phyloP scores from a whole-genome alignment of 2,888 invertebrate genomes.

The Amorpha juglandis region DNA sequence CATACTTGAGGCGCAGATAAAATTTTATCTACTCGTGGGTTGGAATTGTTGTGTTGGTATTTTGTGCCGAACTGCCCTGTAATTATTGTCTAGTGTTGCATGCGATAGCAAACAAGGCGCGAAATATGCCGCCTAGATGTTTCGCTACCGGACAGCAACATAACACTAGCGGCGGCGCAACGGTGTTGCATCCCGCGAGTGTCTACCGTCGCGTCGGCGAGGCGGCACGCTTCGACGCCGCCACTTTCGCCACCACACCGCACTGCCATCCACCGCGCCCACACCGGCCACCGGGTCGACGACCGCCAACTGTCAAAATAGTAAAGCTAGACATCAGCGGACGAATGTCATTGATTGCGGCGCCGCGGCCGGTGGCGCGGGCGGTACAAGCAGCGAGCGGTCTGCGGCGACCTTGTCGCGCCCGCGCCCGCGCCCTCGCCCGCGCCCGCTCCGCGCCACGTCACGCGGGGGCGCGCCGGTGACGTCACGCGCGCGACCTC shows the following conservation, averaged over 20 bases:
- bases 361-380: slow-evolving; percentile 29
- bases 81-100: neutral
- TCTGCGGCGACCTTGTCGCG: slow-evolving; percentile 68
- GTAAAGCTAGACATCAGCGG: slow-evolving; percentile 55
- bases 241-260: slow-evolving; percentile 7
- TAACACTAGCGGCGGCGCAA: too few species aligned
- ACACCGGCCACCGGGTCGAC: slow-evolving; percentile 44
- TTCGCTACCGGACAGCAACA: neutral
- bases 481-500: slow-evolving; percentile 84
- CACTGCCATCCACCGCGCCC: slow-evolving; percentile 12
- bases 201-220: neutral
- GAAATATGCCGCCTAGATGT: neutral
- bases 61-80: neutral
- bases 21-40: too few species aligned
- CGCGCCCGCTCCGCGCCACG: slow-evolving; percentile 59
- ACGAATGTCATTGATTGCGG: slow-evolving; percentile 48
- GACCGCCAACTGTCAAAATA: slow-evolving; percentile 63
- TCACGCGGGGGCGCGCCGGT: slow-evolving; percentile 84
- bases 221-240: neutral
- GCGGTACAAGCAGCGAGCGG: slow-evolving; percentile 36
- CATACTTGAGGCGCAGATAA: too few species aligned
- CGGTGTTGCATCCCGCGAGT: neutral
- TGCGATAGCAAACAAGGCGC: neutral
- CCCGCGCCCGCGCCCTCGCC: slow-evolving; percentile 61
- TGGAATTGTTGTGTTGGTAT: too few species aligned